Conservation (phyloP, 92 coral and sea anemone genomes). For the Phenganax marumi region DNA sequence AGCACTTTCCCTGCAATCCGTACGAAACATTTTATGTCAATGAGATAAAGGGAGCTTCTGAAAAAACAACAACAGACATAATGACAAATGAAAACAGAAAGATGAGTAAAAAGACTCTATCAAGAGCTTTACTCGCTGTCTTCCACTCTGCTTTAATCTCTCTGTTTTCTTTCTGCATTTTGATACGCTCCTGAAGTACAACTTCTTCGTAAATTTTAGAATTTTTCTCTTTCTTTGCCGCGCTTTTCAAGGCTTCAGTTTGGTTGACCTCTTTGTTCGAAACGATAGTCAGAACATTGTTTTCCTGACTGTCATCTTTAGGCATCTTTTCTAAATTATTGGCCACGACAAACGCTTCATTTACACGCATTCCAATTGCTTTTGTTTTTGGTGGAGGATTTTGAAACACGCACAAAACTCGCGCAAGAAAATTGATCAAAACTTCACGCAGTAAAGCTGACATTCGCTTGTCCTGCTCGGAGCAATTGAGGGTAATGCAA, state of each 20-base stretch:
- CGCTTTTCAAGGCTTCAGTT: not conserved
- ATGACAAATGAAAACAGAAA: conserved; percentile 10
- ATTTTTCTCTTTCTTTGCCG: not conserved
- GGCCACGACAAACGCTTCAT: conserved; percentile 17
- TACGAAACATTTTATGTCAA: not conserved
- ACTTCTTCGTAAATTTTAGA: not conserved
- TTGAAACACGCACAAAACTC: conserved; percentile 3
- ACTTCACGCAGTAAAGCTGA: conserved; percentile 10
- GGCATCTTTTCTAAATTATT: conserved; percentile 19
- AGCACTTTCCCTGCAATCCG: too few species aligned
- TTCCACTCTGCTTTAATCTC: conserved; percentile 37
- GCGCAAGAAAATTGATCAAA: conserved; percentile 3
- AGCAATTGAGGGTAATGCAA: conserved; percentile 19
- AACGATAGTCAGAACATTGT: not conserved
- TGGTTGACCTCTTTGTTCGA: conserved; percentile 5
- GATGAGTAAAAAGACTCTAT: conserved; percentile 20
- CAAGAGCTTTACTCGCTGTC: conserved; percentile 23
- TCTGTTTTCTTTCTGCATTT: conserved; percentile 5
- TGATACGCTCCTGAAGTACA: not conserved
- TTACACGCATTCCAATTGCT: not conserved
- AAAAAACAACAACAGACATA: conserved; percentile 23
- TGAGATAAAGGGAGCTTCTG: conserved; percentile 25
- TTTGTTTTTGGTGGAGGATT: not conserved
- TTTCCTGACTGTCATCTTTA: not conserved
- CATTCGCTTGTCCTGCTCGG: conserved; percentile 21